Base-by-base conservation (phyloP, 2,797 vertebrate species). In the Rhinogobio ventralis region DNA sequence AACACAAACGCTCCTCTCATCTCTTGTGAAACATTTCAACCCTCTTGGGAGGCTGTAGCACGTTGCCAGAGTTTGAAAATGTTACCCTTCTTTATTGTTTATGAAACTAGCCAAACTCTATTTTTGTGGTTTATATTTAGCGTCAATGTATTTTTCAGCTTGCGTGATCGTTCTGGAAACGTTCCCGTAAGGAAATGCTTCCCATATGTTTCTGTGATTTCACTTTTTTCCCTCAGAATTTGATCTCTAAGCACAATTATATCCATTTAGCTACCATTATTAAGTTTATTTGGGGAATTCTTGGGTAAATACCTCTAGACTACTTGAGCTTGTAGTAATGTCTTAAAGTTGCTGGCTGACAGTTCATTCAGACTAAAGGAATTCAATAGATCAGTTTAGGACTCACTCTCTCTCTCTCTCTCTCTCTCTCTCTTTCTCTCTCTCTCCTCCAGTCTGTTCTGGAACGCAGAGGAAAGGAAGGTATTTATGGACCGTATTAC, bases 371-470 rank as follows among this genome's bases (percentile, higher is more conserved):
- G 74, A 82, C 79, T 78, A 73, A 71, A 89, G 77, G 39, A 88
- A 85, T 87, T 88, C 71, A 88, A 62, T 83, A 86, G 74, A 75
- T 82, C 15, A 85, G 75, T 88, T 88, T 89, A 87, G 84, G 75
- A 45, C 36, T 25, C 33, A 7, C 15, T 64, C 20, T 20, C 19
- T 55, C 9, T 75, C 28, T 73, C 75, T 30, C 69, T 76, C 57
- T 25, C 17, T 46, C 45, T 46, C 39, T 42, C 42, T 46, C 25
- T 33, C 19, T 76, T 14, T 20, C 28, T 53, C 8, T 77, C 23
- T n/a, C 76, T 33, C 69, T 72, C 60, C 45, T 83, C 72, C 14
- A 20, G 33, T 85, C 55, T 75, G 79, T 42, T 76, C 9, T 53
- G 57, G 36, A 80, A 53, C 30, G 42, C 36, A 60, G 66, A 66